phyloP scores from a whole-genome alignment of 2,888 invertebrate genomes.

The Clepsis dumicolana region DNA sequence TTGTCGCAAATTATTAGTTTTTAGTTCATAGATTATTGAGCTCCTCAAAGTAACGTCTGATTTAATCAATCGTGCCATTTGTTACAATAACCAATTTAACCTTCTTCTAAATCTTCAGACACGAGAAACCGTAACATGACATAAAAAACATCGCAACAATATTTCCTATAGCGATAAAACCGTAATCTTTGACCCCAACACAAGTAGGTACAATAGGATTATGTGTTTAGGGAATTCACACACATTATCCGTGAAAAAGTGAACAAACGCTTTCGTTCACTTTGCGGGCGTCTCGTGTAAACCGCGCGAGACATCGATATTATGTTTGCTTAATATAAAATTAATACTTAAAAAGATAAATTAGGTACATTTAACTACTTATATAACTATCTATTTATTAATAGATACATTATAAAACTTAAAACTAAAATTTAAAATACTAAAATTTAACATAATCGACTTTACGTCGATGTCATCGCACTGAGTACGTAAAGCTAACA shows the following conservation, averaged over 20 bases:
- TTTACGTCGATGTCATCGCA: conserved; percentile 67
- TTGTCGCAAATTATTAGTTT: no score
- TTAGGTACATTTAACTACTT: no score
- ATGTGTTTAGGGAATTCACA: conserved; percentile 39
- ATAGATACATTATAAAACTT: no score
- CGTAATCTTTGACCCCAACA: conserved; percentile 31
- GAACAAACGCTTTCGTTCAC: conserved; percentile 46
- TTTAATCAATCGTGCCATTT: no score
- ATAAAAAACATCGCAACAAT: not conserved
- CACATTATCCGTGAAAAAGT: conserved; percentile 42
- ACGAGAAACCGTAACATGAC: not conserved
- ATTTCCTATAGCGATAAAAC: conserved; percentile 26
- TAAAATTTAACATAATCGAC: conserved; percentile 78
- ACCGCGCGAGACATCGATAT: conserved; percentile 63
- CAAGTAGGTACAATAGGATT: conserved; percentile 36
- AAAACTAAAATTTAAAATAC: no score
- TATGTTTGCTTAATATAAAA: conserved; percentile 77
- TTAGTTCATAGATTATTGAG: no score
- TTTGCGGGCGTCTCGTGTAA: conserved; percentile 51
- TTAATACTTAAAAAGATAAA: no score
- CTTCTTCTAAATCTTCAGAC: not conserved
- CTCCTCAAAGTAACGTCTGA: no score
- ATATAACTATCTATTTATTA: no score
- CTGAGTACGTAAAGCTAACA: conserved; percentile 74
- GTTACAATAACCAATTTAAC: not conserved